These are phyloP conservation scores for Galaxea fascicularis DNA, from an alignment of 92 coral and sea anemone genomes.

Conservation along the genomic window DNA sequence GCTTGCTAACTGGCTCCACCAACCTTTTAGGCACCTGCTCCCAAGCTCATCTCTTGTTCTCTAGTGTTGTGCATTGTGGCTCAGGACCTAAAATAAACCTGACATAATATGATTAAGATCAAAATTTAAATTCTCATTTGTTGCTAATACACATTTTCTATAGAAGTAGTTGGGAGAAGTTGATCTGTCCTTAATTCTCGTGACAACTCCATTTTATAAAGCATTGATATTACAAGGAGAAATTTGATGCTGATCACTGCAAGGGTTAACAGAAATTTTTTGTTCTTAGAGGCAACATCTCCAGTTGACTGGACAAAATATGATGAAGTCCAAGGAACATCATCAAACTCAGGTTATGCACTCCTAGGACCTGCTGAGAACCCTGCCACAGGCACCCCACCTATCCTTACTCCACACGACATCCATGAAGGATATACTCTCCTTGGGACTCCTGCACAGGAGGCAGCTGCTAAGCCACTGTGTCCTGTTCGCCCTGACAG, in stretches of 20 bases:
- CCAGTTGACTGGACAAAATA: conserved; percentile 32
- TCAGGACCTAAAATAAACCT: too few species aligned
- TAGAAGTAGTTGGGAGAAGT: too few species aligned
- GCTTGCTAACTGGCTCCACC: too few species aligned
- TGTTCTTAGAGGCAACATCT: neutral
- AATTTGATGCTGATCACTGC: neutral
- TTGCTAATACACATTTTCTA: too few species aligned
- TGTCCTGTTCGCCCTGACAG: conserved; percentile 29
- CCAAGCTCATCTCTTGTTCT: too few species aligned
- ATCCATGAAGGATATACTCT: conserved; percentile 75
- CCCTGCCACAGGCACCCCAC: conserved; percentile 38
- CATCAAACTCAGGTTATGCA: conserved; percentile 47
- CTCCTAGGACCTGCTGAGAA: conserved; percentile 53
- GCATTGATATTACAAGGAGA: too few species aligned
- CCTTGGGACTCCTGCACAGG: conserved; percentile 68
- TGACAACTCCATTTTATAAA: too few species aligned
- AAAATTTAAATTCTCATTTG: too few species aligned
- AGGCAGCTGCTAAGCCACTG: neutral
- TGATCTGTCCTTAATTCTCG: too few species aligned
- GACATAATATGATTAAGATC: too few species aligned
- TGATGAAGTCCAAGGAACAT: conserved; percentile 15
- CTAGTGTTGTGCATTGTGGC: too few species aligned
- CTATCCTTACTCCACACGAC: conserved; percentile 57
- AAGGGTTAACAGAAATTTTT: neutral
- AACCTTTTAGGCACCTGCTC: too few species aligned